Evolutionary conservation across 2,888 invertebrate genomes (phyloP).

Genomic region (Anorthoa munda): DNA sequence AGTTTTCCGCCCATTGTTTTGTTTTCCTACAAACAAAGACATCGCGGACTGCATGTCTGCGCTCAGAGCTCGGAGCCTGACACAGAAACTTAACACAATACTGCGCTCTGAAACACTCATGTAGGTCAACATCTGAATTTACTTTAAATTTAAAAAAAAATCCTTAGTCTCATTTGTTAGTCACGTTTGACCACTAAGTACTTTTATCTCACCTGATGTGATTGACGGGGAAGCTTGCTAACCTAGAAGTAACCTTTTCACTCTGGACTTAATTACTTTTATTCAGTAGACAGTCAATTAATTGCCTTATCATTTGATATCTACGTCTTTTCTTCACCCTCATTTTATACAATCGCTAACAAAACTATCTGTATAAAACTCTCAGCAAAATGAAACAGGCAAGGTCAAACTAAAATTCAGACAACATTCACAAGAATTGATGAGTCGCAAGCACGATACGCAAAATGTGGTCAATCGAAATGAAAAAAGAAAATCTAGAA

Average conservation of each 20-base stretch:
- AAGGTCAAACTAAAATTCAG: conserved; percentile 1
- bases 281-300: background rate
- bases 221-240: no score
- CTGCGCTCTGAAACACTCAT: background rate
- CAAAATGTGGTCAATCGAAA: conserved; percentile 44
- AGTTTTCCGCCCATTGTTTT: conserved; percentile 14
- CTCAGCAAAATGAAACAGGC: conserved; percentile 12
- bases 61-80: conserved; percentile 5
- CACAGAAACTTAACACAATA: conserved; percentile 9
- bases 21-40: conserved; percentile 15
- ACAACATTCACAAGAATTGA: conserved; percentile 30
- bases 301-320: background rate
- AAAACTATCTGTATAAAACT: background rate
- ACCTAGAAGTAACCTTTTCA: no score
- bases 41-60: conserved; percentile 3
- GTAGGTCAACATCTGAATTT: background rate
- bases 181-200: no score
- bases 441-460: conserved; percentile 43
- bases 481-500: conserved; percentile 41
- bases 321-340: background rate
- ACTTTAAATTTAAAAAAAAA: background rate
- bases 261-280: no score
- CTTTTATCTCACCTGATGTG: no score
- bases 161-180: no score
- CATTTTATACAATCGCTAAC: background rate